A percentile compares a stretch with the other conserved stretches of the same genome.
Evolutionary conservation across 2,888 invertebrate genomes (phyloP).

Genomic region (Galerucella calmariensis): DNA sequence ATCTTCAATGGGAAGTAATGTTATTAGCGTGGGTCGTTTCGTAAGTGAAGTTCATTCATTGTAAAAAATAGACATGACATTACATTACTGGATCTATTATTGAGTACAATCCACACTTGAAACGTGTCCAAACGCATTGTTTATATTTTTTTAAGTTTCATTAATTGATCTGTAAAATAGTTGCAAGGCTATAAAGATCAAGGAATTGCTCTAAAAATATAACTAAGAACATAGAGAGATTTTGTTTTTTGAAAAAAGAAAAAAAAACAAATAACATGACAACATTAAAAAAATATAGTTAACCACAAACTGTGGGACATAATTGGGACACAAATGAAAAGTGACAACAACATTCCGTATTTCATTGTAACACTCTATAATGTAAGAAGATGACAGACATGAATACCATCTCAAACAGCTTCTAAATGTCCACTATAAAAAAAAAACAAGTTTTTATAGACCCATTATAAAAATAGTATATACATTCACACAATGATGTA

Average conservation of each 20-base stretch:
- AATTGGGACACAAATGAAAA: too few species aligned
- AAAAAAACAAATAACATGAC: too few species aligned
- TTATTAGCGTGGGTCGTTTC: conserved; percentile 12
- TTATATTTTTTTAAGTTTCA: conserved; percentile 11
- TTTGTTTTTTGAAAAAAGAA: too few species aligned
- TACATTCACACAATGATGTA: conserved; percentile 11
- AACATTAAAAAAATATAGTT: too few species aligned
- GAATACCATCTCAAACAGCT: not conserved
- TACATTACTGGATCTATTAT: conserved; percentile 6
- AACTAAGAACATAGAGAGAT: not conserved
- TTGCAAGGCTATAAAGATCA: conserved; percentile 10
- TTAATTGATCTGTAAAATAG: conserved; percentile 9
- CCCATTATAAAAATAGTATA: conserved; percentile 2
- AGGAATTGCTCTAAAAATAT: conserved; percentile 11
- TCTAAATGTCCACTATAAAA: not conserved
- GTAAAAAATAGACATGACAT: conserved; percentile 17
- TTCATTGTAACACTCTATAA: not conserved
- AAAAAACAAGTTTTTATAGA: not conserved
- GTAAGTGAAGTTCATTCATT: conserved; percentile 15
- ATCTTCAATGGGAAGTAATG: not conserved
- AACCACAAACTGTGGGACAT: too few species aligned
- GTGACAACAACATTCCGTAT: too few species aligned
- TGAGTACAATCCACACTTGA: conserved; percentile 3
- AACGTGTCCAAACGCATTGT: conserved; percentile 6
- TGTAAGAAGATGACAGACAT: not conserved